Evolutionary conservation across 2,113 vertebrate genomes (phyloP), one percentile per base, ranked within the genome.

Genomic region (Pituophis catenifer): DNA sequence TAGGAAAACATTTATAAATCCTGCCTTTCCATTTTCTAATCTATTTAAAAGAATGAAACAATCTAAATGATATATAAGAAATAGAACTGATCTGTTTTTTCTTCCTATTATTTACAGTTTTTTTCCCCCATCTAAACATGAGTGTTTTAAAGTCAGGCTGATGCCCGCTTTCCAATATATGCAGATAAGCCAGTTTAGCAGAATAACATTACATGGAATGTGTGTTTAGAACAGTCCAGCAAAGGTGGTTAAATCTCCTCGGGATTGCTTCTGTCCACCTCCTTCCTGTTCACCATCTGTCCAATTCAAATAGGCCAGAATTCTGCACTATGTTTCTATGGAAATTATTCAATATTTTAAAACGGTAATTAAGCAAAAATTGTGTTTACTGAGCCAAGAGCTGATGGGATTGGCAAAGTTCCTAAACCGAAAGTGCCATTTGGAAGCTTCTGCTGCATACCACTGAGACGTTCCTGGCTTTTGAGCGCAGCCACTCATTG

Each of bases 271-370:
- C 53, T 94, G 57, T 53, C 26, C 95, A 58, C 17, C 91, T 94
- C 57, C 44, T 95, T 75, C 75, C 81, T 92, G 88, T 81, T 94
- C 88, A 94, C 93, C 90, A 92, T 95, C 89, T 95, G 62, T 86
- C 93, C 94, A 15, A 93, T 96, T 95, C 90, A 94, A 95, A 94
- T 50, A 87, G 94, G 90, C 87, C 93, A 97, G 94, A 89, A 62
- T 93, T 96, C 48, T 81, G 38, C 21, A 95, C 94, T 92, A 8
- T 92, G 94, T 95, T 95, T 95, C 93, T 91, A 95, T 94, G 75
- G 92, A 95, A 96, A 95, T 15, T 62, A 55, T 94, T 96, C 93
- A 94, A 33, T 94, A 88, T 95, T 95, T 95, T 95, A 94, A 96
- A 96, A 96, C 91, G 48, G n/a, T 93, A 93, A 93, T 93, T 93